Evolutionary conservation across 2,113 vertebrate genomes (phyloP).

Genomic region (Anser cygnoides): DNA sequence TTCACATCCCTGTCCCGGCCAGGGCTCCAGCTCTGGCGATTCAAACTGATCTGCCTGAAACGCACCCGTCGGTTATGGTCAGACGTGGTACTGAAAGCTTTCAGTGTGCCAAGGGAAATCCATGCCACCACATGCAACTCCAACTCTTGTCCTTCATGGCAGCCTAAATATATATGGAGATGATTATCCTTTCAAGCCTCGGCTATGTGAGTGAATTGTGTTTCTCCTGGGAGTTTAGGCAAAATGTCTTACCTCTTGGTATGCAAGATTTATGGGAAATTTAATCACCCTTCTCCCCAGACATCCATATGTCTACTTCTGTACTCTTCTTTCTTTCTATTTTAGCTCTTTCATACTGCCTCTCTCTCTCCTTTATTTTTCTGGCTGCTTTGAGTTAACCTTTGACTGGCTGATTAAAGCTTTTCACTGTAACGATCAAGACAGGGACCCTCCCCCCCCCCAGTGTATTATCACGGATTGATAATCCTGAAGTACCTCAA

Average conservation of each 20-base stretch:
- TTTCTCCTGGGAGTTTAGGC: constrained; percentile 33
- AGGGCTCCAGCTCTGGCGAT: not conserved
- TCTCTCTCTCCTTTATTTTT: not conserved
- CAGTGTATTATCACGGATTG: not conserved
- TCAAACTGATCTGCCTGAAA: constrained; percentile 24
- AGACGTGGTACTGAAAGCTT: not conserved
- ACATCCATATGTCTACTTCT: constrained; percentile 45
- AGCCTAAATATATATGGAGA: constrained; percentile 41
- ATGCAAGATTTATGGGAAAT: constrained; percentile 54
- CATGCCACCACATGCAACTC: not conserved
- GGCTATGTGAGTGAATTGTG: constrained; percentile 34
- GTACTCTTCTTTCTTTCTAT: constrained; percentile 43
- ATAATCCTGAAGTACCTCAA: not conserved
- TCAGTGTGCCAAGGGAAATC: constrained; percentile 32
- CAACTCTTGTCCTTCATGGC: constrained; percentile 49
- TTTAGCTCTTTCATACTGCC: not conserved
- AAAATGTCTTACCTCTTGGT: constrained; percentile 58
- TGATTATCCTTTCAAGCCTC: constrained; percentile 48
- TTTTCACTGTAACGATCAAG: not conserved
- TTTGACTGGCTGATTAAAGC: constrained; percentile 7
- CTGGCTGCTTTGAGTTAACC: constrained; percentile 35
- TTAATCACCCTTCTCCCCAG: constrained; percentile 50
- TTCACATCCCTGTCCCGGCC: not conserved
- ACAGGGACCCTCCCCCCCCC: not conserved
- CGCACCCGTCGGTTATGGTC: not conserved